Evolutionary conservation across 2,113 vertebrate species (phyloP), one percentile per base, ranked within the genome.

Genomic region (Crotalus tigris): DNA sequence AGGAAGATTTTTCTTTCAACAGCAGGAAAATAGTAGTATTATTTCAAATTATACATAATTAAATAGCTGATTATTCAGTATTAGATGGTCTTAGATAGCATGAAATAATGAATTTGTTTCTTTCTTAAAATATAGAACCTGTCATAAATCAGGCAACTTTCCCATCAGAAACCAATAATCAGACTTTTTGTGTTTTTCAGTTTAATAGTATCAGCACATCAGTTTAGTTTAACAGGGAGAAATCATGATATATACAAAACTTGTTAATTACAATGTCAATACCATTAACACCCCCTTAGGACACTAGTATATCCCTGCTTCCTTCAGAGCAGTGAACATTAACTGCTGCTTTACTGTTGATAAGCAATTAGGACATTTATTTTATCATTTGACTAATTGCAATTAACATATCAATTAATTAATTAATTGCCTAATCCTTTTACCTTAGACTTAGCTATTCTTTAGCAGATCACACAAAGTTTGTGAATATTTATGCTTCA

Each of bases 381-480:
- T 85, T 86, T 64, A 93, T 64, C 81, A 61, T 93, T 90, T 90
- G 55, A 93, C 53, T 90, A 90, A 90, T 61, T 93, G 21, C 61
- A 87, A 93, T 93, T 93, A 90, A 93, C 55, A 87, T 85, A 90
- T 93, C 12, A 90, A 69, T 92, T 88, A 92, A 92, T 92, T 88
- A 89, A 87, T 75, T 88, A 90, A 85, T 64, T 90, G 57, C 53
- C 92, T 93, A 93, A 93, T 93, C 44, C 75, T 93, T 92, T 90
- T 90, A 90, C 51, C 57, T 61, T 89, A 39, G 51, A 46, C 53
- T 85, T 53, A 53, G 64, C 75, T 92, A 59, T 90, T 92, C n/a
- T 61, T 89, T 58, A 4, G 19, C 75, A 92, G 88, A 86, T 93
- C 46, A 64, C 53, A 90, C 75, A 64, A 51, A 93, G 88, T 90